Base-by-base conservation (phyloP, 2,888 invertebrate species). In the Metacarcinus magister region DNA sequence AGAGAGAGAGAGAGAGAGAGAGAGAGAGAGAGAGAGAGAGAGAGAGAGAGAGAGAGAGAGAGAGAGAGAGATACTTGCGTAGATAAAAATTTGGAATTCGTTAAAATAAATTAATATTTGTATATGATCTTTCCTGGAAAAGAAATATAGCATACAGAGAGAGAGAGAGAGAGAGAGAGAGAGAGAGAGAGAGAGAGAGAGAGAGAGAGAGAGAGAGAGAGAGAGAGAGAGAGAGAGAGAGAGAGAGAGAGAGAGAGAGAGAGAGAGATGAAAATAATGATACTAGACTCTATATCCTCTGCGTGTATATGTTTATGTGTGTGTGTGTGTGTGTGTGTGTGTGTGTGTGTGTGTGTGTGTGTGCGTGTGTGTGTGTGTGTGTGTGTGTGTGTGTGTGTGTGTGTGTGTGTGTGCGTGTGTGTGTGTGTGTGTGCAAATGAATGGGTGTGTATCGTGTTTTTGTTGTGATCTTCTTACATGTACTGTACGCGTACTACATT, bases 321-420 rank as follows among this genome's bases (percentile, higher is more conserved):
- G 44, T 92, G 48, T 48, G 92, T 92, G 92, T 92, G 92, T 92
- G 92, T 92, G 92, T 92, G 92, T 92, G 92, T 92, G 92, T 92
- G 93, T 93, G 93, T 93, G 93, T 93, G 91, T 28, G 46, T 46
- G 91, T 46, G 91, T 46, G 46, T 46, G 91, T 46, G 91, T 28
- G 91, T 46, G 46, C n/a, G 91, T 28, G 46, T 28, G 46, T 46
- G 93, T 54, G 54, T 32, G 54, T 19, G 32, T 67, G 67, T 60
- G 23, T 28, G 32, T n/a, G 43, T 19, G 23, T 3, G 43, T 3
- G 67, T n/a, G 67, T 2, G 67, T 0, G n/a, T 3, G n/a, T n/a
- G n/a, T n/a, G n/a, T n/a, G n/a, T n/a, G n/a, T n/a, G n/a, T n/a
- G n/a, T n/a, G n/a, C n/a, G n/a, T n/a, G n/a, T n/a, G n/a, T n/a